A percentile compares a stretch with the other conserved stretches of the same genome.
Evolutionary conservation across 2,888 invertebrate species (phyloP).

Genomic region (Cephus runcator): DNA sequence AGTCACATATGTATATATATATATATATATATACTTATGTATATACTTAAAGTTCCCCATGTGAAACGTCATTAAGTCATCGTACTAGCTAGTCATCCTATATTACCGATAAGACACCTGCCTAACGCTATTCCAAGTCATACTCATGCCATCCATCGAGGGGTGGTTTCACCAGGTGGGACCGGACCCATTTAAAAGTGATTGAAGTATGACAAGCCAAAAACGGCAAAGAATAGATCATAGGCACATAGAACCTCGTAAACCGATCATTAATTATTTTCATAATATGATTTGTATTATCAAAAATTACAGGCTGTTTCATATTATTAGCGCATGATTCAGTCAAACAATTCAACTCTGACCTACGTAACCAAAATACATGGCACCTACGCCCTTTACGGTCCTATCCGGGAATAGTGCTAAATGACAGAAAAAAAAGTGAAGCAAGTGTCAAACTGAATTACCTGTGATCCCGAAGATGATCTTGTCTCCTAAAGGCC

Average conservation of each 20-base stretch:
- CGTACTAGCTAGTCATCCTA: background rate
- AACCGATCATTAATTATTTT: background rate
- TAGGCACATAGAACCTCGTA: background rate
- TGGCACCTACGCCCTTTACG: background rate
- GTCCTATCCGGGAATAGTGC: background rate
- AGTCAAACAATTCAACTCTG: background rate
- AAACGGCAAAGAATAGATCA: background rate
- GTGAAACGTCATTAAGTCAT: background rate
- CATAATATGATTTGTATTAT: background rate
- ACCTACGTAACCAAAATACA: background rate
- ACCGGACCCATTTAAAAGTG: background rate
- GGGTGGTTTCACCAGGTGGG: background rate
- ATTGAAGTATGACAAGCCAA: background rate
- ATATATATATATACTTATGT: background rate
- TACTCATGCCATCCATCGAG: background rate
- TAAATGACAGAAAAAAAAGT: background rate
- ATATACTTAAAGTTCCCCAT: background rate
- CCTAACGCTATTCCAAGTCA: background rate
- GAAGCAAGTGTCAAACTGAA: conserved; percentile 41
- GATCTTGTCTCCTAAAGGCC: conserved; percentile 96
- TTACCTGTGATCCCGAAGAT: conserved; percentile 92
- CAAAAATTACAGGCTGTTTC: background rate
- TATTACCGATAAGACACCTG: background rate
- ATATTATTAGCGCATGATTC: background rate
- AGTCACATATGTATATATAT: no score